Conservation (phyloP, 2,113 vertebrate species). For the Malurus cyaneus region DNA sequence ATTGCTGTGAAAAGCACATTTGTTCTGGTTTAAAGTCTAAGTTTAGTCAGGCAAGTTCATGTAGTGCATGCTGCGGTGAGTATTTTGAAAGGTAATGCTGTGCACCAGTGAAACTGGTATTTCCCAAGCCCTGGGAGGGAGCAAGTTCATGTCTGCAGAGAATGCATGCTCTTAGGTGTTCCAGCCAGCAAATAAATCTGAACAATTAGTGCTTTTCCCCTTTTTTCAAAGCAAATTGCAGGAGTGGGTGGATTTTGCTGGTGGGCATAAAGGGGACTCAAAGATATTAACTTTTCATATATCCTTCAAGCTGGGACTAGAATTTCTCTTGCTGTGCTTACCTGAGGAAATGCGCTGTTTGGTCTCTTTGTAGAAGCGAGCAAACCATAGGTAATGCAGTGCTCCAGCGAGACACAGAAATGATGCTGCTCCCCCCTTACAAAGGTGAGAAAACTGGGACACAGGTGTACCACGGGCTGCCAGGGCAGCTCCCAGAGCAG, state of each 20-base stretch:
- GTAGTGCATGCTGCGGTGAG: not conserved
- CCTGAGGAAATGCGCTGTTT: not conserved
- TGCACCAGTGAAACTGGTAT: not conserved
- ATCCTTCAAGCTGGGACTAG: constrained; percentile 11
- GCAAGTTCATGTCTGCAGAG: not conserved
- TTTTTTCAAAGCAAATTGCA: constrained; percentile 34
- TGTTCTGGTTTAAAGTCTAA: not conserved
- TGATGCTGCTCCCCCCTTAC: not conserved
- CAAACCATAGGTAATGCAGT: not conserved
- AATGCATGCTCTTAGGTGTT: not conserved
- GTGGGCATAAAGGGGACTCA: not conserved
- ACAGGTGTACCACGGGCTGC: not conserved
- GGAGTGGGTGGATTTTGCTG: constrained; percentile 30
- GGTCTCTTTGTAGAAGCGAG: not conserved
- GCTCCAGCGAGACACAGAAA: not conserved
- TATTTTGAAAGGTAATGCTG: not conserved
- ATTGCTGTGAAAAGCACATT: no score
- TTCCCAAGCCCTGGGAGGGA: not conserved
- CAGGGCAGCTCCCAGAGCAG: not conserved
- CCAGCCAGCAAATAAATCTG: not conserved
- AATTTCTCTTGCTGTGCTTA: not conserved
- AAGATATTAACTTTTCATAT: not conserved
- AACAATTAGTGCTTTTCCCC: not conserved
- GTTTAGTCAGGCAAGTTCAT: not conserved
- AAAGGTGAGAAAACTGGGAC: not conserved